Evolutionary conservation across 35 echinoderm and acorn worm species (phyloP).

Genomic region (Holothuria glaberrima): DNA sequence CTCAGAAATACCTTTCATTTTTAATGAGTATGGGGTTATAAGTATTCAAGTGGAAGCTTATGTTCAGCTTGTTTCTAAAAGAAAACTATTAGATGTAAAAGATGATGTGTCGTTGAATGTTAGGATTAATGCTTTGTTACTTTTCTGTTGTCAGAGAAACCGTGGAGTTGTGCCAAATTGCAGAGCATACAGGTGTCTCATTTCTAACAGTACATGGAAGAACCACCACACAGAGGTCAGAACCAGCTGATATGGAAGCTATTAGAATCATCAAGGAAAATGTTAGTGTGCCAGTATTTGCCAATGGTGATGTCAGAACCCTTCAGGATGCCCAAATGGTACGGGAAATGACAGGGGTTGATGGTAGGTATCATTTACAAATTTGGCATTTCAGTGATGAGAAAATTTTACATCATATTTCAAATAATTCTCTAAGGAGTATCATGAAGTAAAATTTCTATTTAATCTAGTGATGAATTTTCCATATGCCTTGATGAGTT

Average conservation of each 20-base stretch:
- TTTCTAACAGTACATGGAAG: slow-evolving; percentile 94
- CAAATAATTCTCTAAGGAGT: no score
- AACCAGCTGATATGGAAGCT: slow-evolving; percentile 80
- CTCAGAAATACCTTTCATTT: no score
- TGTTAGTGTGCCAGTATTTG: slow-evolving; percentile 84
- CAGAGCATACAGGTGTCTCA: slow-evolving; percentile 86
- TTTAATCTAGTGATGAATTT: no score
- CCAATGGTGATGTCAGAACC: slow-evolving; percentile 86
- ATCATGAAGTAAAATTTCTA: no score
- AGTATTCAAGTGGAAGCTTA: no score
- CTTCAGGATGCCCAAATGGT: slow-evolving; percentile 75
- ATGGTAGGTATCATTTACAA: slow-evolving; percentile 60
- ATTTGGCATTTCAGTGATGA: neutral
- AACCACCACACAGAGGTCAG: slow-evolving; percentile 72
- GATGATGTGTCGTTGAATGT: no score
- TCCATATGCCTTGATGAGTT: no score
- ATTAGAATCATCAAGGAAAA: slow-evolving; percentile 89
- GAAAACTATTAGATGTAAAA: no score
- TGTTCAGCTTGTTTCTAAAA: no score
- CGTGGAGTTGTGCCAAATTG: slow-evolving; percentile 87
- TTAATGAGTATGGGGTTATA: no score
- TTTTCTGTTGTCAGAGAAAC: slow-evolving; percentile 70
- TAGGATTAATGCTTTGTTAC: no score
- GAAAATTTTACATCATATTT: neutral
- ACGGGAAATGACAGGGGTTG: slow-evolving; percentile 67